Base-by-base conservation (phyloP, 2,113 vertebrate species). In the Thymallus thymallus region DNA sequence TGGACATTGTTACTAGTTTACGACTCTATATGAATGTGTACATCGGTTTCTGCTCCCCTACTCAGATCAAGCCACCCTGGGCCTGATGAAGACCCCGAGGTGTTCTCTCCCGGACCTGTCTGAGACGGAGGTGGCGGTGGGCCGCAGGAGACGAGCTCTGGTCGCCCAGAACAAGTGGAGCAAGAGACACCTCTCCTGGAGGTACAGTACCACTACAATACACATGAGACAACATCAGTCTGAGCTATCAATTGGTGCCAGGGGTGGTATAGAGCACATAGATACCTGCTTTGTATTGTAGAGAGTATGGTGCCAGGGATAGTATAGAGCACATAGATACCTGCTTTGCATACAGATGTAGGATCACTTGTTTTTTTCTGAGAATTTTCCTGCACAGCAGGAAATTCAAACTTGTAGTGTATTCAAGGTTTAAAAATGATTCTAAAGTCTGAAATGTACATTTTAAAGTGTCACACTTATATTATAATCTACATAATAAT, bases 141-240 rank as follows among this genome's bases (percentile, higher is more conserved):
- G 91, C 12, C 92, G 96, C 65, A 91, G 84, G 73, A 94, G 88
- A 78, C 88, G 97, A 65, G 89, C 91, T 0, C 32, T 75, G 0
- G 83, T 84, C 0, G 80, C 89, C 41, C 86, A 90, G 0, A 93
- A 92, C 89, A 97, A 95, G 82, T 99, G 97, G 98, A 94, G 87
- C 83, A 98, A 96, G 81, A 94, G 95, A 76, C 98, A 96, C 84
- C 91, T 99, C 63, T 98, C 97, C 0, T 99, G 98, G 98, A 97
- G 97, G 97, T 99, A 90, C 45, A 22, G 26, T n/a, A 14, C 9
- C 2, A 72, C 12, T 71, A n/a, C 26, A 10, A 26, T 71, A 66
- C 30, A 24, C 20, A n/a, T n/a, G 62, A 67, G 23, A 74, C 26
- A n/a, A n/a, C 10, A 45, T 3, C 24, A 24, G 18, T n/a, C 23